A percentile compares a stretch with the other conserved stretches of the same genome.
These are phyloP conservation scores for Chiroxiphia lanceolata DNA, from an alignment of 2,797 vertebrate genomes.

Conservation along the genomic window DNA sequence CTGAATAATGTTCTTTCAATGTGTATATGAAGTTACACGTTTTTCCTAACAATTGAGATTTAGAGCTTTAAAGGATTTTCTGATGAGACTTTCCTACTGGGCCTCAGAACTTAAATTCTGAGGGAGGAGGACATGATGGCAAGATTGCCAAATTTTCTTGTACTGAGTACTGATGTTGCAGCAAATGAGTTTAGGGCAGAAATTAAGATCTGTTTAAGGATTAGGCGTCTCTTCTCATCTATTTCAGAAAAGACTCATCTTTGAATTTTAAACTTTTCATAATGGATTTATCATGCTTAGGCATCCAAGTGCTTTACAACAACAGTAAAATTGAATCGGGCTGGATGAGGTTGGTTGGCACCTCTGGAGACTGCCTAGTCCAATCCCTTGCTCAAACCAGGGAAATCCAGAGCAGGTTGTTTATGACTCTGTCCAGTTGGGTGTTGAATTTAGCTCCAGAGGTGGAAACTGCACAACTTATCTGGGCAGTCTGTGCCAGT, in stretches of 20 bases:
- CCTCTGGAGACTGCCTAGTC: background rate
- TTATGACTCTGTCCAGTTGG: background rate
- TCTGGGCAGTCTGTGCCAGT: background rate
- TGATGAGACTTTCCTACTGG: accelerated
- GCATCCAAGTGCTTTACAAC: background rate
- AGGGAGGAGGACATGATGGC: accelerated
- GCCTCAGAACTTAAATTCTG: background rate
- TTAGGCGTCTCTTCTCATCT: background rate
- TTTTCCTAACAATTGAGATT: background rate
- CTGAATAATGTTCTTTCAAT: background rate
- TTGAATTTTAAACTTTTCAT: background rate
- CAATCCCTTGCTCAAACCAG: background rate
- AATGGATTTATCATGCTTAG: background rate
- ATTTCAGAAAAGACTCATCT: background rate
- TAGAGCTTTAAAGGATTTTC: background rate
- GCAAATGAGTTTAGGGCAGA: background rate
- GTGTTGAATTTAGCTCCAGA: background rate
- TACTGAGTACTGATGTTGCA: background rate
- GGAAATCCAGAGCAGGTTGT: background rate
- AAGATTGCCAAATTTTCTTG: background rate
- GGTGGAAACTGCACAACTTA: background rate
- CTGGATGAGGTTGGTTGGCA: background rate
- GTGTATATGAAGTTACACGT: accelerated
- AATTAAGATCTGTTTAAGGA: background rate
- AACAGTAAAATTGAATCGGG: background rate